Evolutionary conservation across 23 tunicate genomes (phyloP).

Genomic region (Diplosoma virens): DNA sequence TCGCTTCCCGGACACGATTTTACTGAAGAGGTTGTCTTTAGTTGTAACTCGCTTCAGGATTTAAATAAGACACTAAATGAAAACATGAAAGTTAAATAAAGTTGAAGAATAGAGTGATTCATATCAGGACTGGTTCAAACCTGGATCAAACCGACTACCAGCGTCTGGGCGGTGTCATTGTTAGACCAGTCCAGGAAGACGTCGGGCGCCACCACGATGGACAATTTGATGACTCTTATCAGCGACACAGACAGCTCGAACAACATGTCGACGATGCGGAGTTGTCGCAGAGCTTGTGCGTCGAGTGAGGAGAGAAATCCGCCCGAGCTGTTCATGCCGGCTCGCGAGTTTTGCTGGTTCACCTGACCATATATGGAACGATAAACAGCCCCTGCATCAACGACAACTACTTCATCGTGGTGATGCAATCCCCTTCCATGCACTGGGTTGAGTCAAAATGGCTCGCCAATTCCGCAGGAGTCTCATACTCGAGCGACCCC

Average conservation of each 20-base stretch:
- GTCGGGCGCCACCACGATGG: conserved; percentile 73
- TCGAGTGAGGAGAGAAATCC: conserved; percentile 87
- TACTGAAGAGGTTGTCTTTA: conserved; percentile 66
- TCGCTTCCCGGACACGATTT: conserved; percentile 71
- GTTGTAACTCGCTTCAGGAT: conserved; percentile 79
- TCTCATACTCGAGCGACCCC: too few relatives aligned
- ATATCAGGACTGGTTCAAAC: too few relatives aligned
- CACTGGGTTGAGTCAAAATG: too few relatives aligned
- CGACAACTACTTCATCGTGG: too few relatives aligned
- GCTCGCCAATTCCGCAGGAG: too few relatives aligned
- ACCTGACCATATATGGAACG: too few relatives aligned
- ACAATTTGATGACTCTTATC: conserved; percentile 78
- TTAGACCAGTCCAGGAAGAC: conserved; percentile 82
- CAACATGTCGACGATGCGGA: conserved; percentile 94
- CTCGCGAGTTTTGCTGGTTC: conserved; percentile 60
- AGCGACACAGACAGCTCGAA: conserved; percentile 86
- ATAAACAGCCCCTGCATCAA: too few relatives aligned
- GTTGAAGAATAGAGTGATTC: too few relatives aligned
- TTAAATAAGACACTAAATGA: conserved; percentile 70
- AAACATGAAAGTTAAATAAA: too few relatives aligned
- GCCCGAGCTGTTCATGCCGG: conserved; percentile 43
- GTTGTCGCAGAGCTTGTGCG: conserved; percentile 85
- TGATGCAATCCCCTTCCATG: too few relatives aligned
- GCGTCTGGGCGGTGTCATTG: conserved; percentile 58
- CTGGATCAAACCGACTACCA: conserved; percentile 49